These are phyloP conservation scores for Parasteatoda lunata DNA, from an alignment of 2,888 invertebrate species.

Conservation along the genomic window DNA sequence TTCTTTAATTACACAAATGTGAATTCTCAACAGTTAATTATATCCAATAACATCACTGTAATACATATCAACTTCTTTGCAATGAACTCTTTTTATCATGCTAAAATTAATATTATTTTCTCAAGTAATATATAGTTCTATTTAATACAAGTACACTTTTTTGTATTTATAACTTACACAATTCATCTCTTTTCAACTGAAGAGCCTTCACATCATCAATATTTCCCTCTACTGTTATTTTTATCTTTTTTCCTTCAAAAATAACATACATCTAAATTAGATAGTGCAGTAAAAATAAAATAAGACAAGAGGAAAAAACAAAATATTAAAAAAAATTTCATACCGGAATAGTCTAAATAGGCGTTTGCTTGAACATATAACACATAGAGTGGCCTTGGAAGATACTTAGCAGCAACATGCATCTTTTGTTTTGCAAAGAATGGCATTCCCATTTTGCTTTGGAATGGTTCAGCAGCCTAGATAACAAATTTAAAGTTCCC, in stretches of 20 bases:
- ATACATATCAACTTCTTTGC: too few species aligned
- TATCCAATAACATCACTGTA: too few species aligned
- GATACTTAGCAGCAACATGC: slow-evolving; percentile 82
- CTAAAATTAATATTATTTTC: not conserved
- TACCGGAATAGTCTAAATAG: slow-evolving; percentile 62
- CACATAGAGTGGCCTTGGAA: slow-evolving; percentile 89
- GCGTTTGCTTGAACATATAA: slow-evolving; percentile 89
- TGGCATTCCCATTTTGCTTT: slow-evolving; percentile 88
- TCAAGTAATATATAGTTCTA: not conserved
- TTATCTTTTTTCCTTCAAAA: slow-evolving; percentile 71
- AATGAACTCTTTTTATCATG: not conserved
- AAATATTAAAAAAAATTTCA: slow-evolving; percentile 4
- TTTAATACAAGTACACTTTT: too few species aligned
- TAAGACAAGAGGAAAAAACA: not conserved
- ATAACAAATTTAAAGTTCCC: slow-evolving; percentile 69
- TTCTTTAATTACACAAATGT: too few species aligned
- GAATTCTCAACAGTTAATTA: too few species aligned
- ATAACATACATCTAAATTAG: not conserved
- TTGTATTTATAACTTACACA: slow-evolving; percentile 68
- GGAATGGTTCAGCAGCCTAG: slow-evolving; percentile 88
- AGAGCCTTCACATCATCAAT: slow-evolving; percentile 77
- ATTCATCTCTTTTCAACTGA: slow-evolving; percentile 69
- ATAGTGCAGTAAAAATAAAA: not conserved
- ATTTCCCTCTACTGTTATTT: slow-evolving; percentile 75
- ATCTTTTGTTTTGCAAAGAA: slow-evolving; percentile 86